These are phyloP conservation scores for Protobothrops flavoviridis DNA, from an alignment of 2,113 vertebrate genomes.

Conservation along the genomic window DNA sequence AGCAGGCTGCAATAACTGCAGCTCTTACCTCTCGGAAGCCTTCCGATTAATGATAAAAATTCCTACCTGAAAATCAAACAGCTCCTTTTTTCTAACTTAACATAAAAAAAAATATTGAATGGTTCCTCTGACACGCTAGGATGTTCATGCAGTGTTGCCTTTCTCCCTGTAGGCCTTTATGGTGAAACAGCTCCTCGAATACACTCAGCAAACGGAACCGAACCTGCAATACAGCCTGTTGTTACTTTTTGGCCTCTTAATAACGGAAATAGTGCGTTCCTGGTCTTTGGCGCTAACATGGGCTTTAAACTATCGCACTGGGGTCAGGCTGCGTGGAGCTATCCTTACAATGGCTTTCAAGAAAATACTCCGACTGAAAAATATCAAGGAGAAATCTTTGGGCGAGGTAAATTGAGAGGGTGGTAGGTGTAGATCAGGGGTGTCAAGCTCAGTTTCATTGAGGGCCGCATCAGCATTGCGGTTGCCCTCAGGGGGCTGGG, in stretches of 20 bases:
- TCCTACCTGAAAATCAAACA: constrained; percentile 46
- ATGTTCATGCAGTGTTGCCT: constrained; percentile 72
- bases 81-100: constrained; percentile 80
- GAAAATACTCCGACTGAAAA: constrained; percentile 89
- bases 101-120: constrained; percentile 71
- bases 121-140: constrained; percentile 47
- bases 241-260: constrained; percentile 85
- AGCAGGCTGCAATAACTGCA: constrained; percentile 53
- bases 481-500: too few species aligned
- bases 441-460: too few species aligned
- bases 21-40: constrained; percentile 40
- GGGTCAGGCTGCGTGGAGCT: constrained; percentile 85
- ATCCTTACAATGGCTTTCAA: constrained; percentile 87
- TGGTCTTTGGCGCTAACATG: constrained; percentile 92
- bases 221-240: constrained; percentile 86
- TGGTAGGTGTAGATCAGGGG: neutral
- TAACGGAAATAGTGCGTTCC: constrained; percentile 86
- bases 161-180: constrained; percentile 89
- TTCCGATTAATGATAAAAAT: constrained; percentile 50
- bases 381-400: constrained; percentile 85
- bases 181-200: constrained; percentile 91
- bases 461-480: too few species aligned
- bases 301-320: constrained; percentile 92
- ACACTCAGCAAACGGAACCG: constrained; percentile 79
- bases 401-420: constrained; percentile 79